These are phyloP conservation scores for Cyprinodon tularosa DNA, from an alignment of 2,113 vertebrate species.

Conservation along the genomic window DNA sequence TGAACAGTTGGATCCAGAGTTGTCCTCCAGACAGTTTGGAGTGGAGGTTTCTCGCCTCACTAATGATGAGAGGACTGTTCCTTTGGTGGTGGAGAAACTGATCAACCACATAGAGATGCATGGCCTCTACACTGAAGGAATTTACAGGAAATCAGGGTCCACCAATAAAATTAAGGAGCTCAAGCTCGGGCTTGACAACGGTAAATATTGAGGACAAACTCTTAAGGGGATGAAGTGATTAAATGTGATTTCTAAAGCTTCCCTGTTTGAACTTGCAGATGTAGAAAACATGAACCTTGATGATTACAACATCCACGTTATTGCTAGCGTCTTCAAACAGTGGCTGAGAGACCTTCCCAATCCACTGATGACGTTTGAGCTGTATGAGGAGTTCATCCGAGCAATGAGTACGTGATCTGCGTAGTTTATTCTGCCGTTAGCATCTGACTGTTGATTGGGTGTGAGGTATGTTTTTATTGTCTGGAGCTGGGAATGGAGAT, in stretches of 20 bases:
- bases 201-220: constrained; percentile 58
- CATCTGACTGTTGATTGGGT: background rate
- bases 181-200: constrained; percentile 91
- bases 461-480: background rate
- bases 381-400: constrained; percentile 96
- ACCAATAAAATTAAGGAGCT: constrained; percentile 98
- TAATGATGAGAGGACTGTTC: constrained; percentile 91
- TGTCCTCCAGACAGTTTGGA: constrained; percentile 92
- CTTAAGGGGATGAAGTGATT: background rate
- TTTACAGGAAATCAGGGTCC: constrained; percentile 96
- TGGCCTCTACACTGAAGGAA: constrained; percentile 96
- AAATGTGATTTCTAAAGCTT: background rate
- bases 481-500: background rate
- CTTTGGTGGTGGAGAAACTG: constrained; percentile 94
- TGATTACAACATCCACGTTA: constrained; percentile 98
- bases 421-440: background rate
- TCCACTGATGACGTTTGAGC: constrained; percentile 97
- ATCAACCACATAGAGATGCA: constrained; percentile 99
- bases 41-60: constrained; percentile 94
- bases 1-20: constrained; percentile 90
- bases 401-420: constrained; percentile 86
- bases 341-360: constrained; percentile 97
- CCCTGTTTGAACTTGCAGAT: constrained; percentile 75
- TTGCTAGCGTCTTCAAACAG: constrained; percentile 97
- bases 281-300: constrained; percentile 91